Percentiles rank a stretch among this genome's conserved stretches.
phyloP scores from a whole-genome alignment of 2,797 vertebrate species.

The Hydrophis major region DNA sequence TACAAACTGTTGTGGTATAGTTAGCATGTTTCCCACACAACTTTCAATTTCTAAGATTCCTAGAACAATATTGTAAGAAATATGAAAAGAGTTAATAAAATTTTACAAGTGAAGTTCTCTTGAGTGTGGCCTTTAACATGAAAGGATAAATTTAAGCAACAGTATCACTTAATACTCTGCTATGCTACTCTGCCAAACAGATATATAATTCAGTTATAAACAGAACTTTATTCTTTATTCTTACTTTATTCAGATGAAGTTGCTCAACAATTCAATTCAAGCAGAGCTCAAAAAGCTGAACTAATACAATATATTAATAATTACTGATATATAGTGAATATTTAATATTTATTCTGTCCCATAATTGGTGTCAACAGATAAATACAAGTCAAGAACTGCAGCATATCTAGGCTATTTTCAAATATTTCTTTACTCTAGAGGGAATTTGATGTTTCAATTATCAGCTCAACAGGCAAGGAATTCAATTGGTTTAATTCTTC shows the following conservation, averaged over 20 bases:
- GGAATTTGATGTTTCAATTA: slow-evolving; percentile 7
- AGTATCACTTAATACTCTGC: background rate
- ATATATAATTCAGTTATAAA: background rate
- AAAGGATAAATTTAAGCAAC: background rate
- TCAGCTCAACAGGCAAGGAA: background rate
- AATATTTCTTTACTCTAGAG: background rate
- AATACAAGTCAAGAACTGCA: background rate
- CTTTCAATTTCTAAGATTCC: background rate
- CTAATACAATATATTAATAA: background rate
- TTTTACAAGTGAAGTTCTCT: background rate
- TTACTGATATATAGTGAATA: background rate
- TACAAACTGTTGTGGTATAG: background rate
- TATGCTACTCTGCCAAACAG: background rate
- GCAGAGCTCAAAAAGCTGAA: background rate
- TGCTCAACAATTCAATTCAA: background rate
- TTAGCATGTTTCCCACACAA: background rate
- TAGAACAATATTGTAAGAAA: background rate
- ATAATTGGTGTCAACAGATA: background rate
- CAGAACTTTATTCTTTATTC: background rate
- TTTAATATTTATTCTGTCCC: background rate
- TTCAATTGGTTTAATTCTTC: background rate
- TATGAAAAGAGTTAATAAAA: background rate
- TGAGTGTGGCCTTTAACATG: background rate
- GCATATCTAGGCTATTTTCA: background rate
- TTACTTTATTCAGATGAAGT: background rate